Evolutionary conservation across 2,888 invertebrate genomes (phyloP).

Genomic region (Lampropteryx suffumata): DNA sequence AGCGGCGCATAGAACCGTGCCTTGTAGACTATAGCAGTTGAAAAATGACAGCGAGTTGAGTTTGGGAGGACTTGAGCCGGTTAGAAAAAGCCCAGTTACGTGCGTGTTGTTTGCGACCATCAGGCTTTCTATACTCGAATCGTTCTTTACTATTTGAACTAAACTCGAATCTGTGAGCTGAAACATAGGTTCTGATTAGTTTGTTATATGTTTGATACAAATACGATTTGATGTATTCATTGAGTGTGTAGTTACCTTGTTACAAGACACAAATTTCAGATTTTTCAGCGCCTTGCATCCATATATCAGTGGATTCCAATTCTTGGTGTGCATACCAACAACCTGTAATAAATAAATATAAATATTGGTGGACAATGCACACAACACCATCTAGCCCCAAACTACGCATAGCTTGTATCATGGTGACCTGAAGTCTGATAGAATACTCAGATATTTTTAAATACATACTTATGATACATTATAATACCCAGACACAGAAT

Average conservation of each 20-base stretch:
- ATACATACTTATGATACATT: too few species aligned
- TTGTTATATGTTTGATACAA: not conserved
- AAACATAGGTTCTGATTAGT: conserved; percentile 19
- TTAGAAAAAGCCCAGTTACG: conserved; percentile 70
- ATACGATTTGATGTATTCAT: not conserved
- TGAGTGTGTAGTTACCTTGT: conserved; percentile 56
- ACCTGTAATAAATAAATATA: conserved; percentile 66
- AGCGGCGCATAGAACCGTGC: conserved; percentile 62
- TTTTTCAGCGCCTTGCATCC: conserved; percentile 75
- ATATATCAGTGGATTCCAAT: conserved; percentile 76
- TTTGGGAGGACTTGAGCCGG: conserved; percentile 52
- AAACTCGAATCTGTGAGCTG: conserved; percentile 72
- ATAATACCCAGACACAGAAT: too few species aligned
- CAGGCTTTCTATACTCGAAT: conserved; percentile 60
- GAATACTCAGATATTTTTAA: too few species aligned
- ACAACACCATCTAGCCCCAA: too few species aligned
- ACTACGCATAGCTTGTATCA: too few species aligned
- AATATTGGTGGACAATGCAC: too few species aligned
- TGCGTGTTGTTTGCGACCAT: conserved; percentile 67
- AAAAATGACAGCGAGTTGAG: conserved; percentile 61
- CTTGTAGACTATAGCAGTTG: conserved; percentile 73
- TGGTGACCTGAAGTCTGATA: too few species aligned
- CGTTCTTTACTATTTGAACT: conserved; percentile 64
- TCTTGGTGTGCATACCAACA: conserved; percentile 73
- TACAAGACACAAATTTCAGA: conserved; percentile 74